Evolutionary conservation across 2,888 invertebrate species (phyloP).

Genomic region (Caenorhabditis panamensis): DNA sequence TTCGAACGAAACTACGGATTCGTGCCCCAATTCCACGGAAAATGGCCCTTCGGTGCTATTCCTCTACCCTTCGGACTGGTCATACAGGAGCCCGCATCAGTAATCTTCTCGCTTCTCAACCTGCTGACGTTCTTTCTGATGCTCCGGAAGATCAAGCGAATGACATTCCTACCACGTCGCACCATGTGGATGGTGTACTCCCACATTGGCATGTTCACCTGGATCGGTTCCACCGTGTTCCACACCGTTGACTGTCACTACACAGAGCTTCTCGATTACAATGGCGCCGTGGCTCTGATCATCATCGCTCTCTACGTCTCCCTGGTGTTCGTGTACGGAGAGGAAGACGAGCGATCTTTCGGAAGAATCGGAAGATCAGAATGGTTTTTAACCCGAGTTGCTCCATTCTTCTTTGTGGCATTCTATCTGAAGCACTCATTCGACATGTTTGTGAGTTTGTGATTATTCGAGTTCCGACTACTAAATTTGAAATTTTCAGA

Average conservation of each 20-base stretch:
- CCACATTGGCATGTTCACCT: conserved; percentile 67
- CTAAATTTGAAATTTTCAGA: conserved; percentile 45
- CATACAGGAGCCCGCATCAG: conserved; percentile 76
- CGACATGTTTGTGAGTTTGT: conserved; percentile 54
- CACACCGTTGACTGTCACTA: conserved; percentile 74
- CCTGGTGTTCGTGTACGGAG: conserved; percentile 45
- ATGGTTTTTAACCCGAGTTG: not conserved
- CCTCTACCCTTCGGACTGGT: conserved; percentile 55
- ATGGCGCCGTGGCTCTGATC: conserved; percentile 66
- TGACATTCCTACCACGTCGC: conserved; percentile 37
- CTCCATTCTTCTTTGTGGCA: conserved; percentile 3
- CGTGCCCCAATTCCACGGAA: conserved; percentile 77
- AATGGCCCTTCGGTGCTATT: conserved; percentile 77
- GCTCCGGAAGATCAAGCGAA: conserved; percentile 44
- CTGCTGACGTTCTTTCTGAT: conserved; percentile 64
- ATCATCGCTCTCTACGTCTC: conserved; percentile 67
- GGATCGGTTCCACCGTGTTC: conserved; percentile 74
- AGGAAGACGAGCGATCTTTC: no score
- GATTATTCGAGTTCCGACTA: not conserved
- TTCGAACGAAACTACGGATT: conserved; percentile 60
- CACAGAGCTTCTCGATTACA: conserved; percentile 78
- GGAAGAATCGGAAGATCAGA: conserved; percentile 27
- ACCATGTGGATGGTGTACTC: conserved; percentile 70
- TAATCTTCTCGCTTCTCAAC: conserved; percentile 74
- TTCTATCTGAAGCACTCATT: conserved; percentile 53